Evolutionary conservation across 2,113 vertebrate species (phyloP), one percentile per base, ranked within the genome.

Genomic region (Mesoclemmys tuberculata): DNA sequence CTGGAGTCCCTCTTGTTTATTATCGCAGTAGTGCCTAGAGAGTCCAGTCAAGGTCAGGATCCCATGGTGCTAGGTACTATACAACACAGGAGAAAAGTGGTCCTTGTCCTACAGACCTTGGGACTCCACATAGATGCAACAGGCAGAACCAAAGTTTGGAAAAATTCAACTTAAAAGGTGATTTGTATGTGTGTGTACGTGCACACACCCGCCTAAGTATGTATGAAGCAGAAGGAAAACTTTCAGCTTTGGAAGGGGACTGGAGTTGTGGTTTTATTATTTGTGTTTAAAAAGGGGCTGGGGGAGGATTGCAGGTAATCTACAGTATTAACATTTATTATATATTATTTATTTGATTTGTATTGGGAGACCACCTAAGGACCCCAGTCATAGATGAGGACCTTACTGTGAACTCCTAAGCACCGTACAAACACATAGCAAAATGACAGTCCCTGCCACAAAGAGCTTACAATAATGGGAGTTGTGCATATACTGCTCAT

Each of bases 201-300:
- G 18, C n/a, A 2, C 21, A n/a, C 8, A 0, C 3, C 4, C 82
- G 29, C 27, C 5, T n/a, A 26, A 49, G 0, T 35, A 44, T 19
- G 35, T 16, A 6, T 11, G 75, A n/a, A 9, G 38, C 4, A 58
- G 10, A 68, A 89, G 48, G 1, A 10, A 41, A 87, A 6, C 38
- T 7, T 46, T 54, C 87, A 85, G 52, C 49, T 46, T 27, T 64
- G 82, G 18, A 29, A n/a, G 71, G 41, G 5, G 26, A 16, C 18
- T 80, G 2, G 3, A 74, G 4, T 4, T 49, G 41, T 2, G 26
- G n/a, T 68, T 8, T n/a, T 68, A 10, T 68, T 18, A 38, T n/a
- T n/a, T 19, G 18, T 26, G 35, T 68, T 38, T 68, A 68, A 68
- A 68, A 68, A n/a, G 61, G 4, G 61, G 31, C 31, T 16, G 31